Evolutionary conservation across 2,797 vertebrate species (phyloP).

Genomic region (Mormyrus proboscirostris): DNA sequence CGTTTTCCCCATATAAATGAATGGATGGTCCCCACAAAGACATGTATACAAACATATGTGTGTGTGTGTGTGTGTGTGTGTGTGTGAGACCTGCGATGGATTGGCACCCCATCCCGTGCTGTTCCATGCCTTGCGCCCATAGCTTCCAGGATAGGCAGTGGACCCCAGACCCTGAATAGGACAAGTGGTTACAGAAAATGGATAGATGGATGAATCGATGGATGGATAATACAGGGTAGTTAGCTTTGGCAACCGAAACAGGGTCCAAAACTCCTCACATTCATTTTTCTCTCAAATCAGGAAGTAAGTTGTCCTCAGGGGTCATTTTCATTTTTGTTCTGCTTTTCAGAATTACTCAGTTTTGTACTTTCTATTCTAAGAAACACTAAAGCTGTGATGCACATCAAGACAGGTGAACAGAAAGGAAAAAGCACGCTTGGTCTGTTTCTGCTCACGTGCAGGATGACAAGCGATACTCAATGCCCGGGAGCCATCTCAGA

Average conservation of each 20-base stretch:
- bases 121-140: not conserved
- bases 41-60: not conserved
- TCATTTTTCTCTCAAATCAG: not conserved
- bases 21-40: not conserved
- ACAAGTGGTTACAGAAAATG: not conserved
- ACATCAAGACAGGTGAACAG: not conserved
- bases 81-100: not conserved
- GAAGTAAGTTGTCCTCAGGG: not conserved
- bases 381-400: not conserved
- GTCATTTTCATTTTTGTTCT: not conserved
- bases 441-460: not conserved
- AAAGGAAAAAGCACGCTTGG: not conserved
- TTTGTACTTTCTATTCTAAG: not conserved
- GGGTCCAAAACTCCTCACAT: not conserved
- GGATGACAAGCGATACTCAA: not conserved
- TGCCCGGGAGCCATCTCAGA: not conserved
- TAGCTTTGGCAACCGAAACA: not conserved
- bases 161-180: not conserved
- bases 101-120: not conserved
- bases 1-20: not conserved
- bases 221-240: not conserved
- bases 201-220: not conserved
- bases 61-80: not conserved
- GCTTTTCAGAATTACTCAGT: not conserved
- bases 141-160: not conserved